These are phyloP conservation scores for Oconnorella tubifera DNA, from an alignment of 2,888 invertebrate species.

Conservation along the genomic window DNA sequence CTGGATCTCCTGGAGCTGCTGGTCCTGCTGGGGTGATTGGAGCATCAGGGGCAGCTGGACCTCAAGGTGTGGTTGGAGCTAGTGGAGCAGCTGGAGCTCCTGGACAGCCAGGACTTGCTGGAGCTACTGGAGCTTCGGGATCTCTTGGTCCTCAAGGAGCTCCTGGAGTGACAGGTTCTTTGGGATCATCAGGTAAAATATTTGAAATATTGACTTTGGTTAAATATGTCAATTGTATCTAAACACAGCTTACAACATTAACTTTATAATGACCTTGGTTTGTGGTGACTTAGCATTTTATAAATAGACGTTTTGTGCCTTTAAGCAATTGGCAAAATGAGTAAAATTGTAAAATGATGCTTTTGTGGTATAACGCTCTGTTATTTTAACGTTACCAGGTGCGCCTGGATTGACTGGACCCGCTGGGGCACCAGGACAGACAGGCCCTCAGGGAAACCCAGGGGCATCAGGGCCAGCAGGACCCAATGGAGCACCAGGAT, in stretches of 20 bases:
- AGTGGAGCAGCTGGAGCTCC: slow-evolving; percentile 18
- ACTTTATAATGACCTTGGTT: no score
- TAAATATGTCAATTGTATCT: no score
- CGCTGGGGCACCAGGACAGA: slow-evolving; percentile 19
- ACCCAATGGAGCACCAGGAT: slow-evolving; percentile 17
- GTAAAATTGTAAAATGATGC: no score
- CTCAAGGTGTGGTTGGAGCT: slow-evolving; percentile 20
- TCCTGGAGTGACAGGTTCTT: slow-evolving; percentile 11
- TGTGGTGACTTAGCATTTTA: no score
- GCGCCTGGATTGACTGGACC: slow-evolving; percentile 25
- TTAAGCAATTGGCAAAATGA: no score
- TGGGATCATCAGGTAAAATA: slow-evolving; percentile 19
- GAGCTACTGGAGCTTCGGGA: slow-evolving; percentile 14
- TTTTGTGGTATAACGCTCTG: no score
- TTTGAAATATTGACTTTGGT: no score
- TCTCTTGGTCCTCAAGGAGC: slow-evolving; percentile 12
- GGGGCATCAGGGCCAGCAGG: slow-evolving; percentile 18
- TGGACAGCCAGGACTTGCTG: slow-evolving; percentile 18
- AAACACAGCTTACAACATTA: no score
- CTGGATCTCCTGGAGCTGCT: slow-evolving; percentile 3
- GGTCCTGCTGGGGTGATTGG: slow-evolving; percentile 6
- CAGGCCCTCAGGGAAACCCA: slow-evolving; percentile 14
- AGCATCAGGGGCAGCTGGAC: slow-evolving; percentile 22
- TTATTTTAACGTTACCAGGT: slow-evolving; percentile 19
- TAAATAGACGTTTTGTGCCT: no score